These are phyloP conservation scores for Thamnophis elegans DNA, from an alignment of 2,797 vertebrate species.

Conservation along the genomic window DNA sequence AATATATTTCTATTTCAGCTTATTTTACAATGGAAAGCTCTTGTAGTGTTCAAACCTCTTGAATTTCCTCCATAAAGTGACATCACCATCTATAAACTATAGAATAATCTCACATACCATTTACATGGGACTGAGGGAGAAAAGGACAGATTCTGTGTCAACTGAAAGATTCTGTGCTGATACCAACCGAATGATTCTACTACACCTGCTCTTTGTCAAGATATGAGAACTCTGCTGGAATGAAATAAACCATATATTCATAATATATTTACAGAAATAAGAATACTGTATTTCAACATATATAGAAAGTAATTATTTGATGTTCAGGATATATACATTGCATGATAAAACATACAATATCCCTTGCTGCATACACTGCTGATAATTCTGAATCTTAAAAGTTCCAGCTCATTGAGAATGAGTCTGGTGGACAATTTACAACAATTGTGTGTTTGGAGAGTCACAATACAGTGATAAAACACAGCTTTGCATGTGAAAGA, in stretches of 20 bases:
- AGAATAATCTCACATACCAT: not conserved
- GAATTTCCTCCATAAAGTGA: slow-evolving; percentile 6
- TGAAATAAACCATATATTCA: not conserved
- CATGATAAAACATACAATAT: not conserved
- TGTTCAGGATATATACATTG: not conserved
- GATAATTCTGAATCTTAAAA: not conserved
- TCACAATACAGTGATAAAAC: not conserved
- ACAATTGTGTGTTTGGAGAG: not conserved
- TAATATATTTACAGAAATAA: not conserved
- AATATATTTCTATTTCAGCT: not conserved
- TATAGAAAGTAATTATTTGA: not conserved
- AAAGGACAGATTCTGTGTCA: not conserved
- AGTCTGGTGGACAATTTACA: not conserved
- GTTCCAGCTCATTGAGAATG: not conserved
- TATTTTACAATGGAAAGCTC: not conserved
- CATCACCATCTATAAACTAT: not conserved
- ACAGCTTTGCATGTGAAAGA: not conserved
- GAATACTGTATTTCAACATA: not conserved
- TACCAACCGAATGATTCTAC: not conserved
- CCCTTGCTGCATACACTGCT: not conserved
- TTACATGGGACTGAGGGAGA: not conserved
- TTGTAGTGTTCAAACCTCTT: not conserved
- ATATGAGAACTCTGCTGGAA: not conserved
- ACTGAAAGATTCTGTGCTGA: not conserved
- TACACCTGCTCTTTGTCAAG: not conserved